These are phyloP conservation scores for Cyclopterus lumpus DNA, from an alignment of 2,797 vertebrate species.

Conservation along the genomic window DNA sequence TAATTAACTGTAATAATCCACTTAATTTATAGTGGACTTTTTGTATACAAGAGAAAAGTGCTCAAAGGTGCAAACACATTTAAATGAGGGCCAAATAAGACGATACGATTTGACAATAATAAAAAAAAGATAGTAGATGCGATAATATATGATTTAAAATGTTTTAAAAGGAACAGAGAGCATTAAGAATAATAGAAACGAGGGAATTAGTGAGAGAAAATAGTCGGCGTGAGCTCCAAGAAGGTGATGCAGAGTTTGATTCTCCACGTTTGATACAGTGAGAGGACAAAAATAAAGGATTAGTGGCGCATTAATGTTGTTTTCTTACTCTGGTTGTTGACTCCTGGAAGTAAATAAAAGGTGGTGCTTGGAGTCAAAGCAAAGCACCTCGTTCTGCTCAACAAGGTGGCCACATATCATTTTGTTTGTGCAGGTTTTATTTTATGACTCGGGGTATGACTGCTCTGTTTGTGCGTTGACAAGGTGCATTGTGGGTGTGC, in stretches of 20 bases:
- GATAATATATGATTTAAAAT: background rate
- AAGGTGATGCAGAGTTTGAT: background rate
- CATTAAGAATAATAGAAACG: background rate
- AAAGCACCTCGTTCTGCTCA: slow-evolving; percentile 48
- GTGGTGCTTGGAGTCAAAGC: slow-evolving; percentile 1
- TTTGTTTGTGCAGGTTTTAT: slow-evolving; percentile 50
- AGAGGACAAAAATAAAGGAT: background rate
- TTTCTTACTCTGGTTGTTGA: background rate
- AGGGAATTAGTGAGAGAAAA: background rate
- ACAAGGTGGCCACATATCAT: slow-evolving; percentile 21
- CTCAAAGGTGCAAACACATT: background rate
- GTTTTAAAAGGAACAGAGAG: too few species aligned
- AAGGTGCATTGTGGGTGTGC: background rate
- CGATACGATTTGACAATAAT: background rate
- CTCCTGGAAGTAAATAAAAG: background rate
- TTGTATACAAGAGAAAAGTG: too few species aligned
- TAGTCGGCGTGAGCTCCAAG: background rate
- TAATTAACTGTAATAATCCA: too few species aligned
- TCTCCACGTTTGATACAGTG: accelerated
- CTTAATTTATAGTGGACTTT: too few species aligned
- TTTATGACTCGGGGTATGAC: slow-evolving; percentile 19
- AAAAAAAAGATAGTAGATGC: too few species aligned
- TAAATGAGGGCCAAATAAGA: background rate
- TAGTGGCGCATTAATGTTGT: background rate
- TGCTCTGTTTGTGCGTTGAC: slow-evolving; percentile 52